These are phyloP conservation scores for Melinaea marsaeus DNA, from an alignment of 2,888 invertebrate species.

Conservation along the genomic window DNA sequence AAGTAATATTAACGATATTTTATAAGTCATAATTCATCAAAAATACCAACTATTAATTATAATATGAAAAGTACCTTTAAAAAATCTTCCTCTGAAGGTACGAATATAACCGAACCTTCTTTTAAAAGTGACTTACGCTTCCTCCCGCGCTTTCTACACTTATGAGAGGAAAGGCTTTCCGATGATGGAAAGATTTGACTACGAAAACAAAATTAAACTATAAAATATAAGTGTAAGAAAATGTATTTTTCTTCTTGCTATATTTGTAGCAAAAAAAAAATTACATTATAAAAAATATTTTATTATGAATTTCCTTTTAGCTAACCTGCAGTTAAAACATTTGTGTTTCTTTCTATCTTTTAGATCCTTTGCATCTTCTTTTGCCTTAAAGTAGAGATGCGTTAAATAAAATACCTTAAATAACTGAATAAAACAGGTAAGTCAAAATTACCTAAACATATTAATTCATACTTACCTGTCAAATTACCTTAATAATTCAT, in stretches of 20 bases:
- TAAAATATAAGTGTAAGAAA: not conserved
- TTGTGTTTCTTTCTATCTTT: slow-evolving; percentile 42
- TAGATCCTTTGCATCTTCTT: slow-evolving; percentile 24
- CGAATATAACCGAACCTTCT: slow-evolving; percentile 39
- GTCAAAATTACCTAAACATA: not conserved
- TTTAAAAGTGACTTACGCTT: slow-evolving; percentile 45
- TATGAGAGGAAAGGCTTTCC: slow-evolving; percentile 47
- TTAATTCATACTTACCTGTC: not conserved
- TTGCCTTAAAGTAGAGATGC: slow-evolving; percentile 17
- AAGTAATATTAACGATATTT: slow-evolving; percentile 21
- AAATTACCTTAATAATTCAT: not conserved
- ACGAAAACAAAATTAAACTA: slow-evolving; percentile 7
- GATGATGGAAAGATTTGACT: slow-evolving; percentile 51
- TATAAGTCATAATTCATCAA: slow-evolving; percentile 1
- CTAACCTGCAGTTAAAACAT: slow-evolving; percentile 55
- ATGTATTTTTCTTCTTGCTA: no score
- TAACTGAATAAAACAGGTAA: not conserved
- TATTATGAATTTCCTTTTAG: no score
- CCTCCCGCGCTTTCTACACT: slow-evolving; percentile 48
- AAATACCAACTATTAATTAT: not conserved
- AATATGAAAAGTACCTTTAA: slow-evolving; percentile 45
- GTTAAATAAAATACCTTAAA: no score
- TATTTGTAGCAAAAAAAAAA: no score
- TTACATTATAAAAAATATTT: slow-evolving; percentile 1
- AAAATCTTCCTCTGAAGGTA: slow-evolving; percentile 54